Conservation (phyloP, 2,888 invertebrate genomes). For the Standfussiana lucernea region DNA sequence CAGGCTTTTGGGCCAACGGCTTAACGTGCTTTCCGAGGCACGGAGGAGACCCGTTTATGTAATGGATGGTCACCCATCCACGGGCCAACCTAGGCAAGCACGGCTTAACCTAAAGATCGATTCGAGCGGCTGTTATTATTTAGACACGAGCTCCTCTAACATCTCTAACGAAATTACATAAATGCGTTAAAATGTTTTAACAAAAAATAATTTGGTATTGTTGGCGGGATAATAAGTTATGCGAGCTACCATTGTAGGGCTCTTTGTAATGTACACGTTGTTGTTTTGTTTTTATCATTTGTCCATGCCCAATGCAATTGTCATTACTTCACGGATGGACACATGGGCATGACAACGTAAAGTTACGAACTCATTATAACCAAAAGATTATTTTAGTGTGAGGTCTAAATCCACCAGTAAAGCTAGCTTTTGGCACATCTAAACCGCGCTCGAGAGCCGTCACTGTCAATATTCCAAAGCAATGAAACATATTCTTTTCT, state of each 20-base stretch:
- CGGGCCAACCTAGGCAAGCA: background rate
- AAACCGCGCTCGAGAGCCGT: background rate
- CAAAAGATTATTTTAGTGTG: background rate
- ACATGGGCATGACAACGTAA: background rate
- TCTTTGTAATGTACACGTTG: background rate
- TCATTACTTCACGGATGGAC: conserved; percentile 15
- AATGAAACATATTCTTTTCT: background rate
- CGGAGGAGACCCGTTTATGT: no score
- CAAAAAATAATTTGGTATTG: background rate
- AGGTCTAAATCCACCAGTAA: background rate
- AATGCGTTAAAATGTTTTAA: background rate
- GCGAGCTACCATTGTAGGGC: background rate
- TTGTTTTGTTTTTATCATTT: background rate
- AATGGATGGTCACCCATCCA: background rate
- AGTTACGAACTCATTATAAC: background rate
- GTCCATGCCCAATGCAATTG: background rate
- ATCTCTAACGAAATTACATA: background rate
- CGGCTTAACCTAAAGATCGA: background rate
- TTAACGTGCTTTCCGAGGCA: background rate
- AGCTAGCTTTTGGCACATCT: background rate
- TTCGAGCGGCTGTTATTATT: background rate
- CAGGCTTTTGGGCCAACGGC: no score
- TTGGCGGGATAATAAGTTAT: background rate
- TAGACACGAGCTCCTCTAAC: background rate
- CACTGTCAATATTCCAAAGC: background rate